phyloP scores from a whole-genome alignment of 2,888 invertebrate genomes.

The Holacanthella duospinosa region DNA sequence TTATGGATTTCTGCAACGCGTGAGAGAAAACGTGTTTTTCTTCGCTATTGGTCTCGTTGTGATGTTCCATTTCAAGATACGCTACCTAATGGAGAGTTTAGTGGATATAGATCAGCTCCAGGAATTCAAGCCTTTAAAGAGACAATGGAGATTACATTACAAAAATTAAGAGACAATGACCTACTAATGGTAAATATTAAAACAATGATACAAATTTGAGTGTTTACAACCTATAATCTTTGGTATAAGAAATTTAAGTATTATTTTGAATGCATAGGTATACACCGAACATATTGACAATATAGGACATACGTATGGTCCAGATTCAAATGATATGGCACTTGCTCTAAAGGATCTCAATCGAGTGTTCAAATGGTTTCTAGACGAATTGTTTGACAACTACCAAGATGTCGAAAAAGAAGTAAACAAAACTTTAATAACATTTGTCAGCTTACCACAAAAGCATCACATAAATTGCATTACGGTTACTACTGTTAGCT shows the following conservation, averaged over 20 bases:
- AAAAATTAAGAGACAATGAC: conserved; percentile 37
- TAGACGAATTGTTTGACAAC: conserved; percentile 28
- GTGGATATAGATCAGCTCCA: conserved; percentile 25
- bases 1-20: conserved; percentile 40
- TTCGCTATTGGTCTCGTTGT: conserved; percentile 37
- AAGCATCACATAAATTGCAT: neutral
- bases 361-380: conserved; percentile 36
- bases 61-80: conserved; percentile 38
- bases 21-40: conserved; percentile 35
- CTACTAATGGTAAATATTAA: conserved; percentile 38
- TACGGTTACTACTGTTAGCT: neutral
- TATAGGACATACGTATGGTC: conserved; percentile 40
- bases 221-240: neutral
- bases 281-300: conserved; percentile 39
- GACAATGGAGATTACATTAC: conserved; percentile 34
- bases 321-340: conserved; percentile 38
- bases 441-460: neutral
- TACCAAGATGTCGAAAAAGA: conserved; percentile 34
- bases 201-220: neutral
- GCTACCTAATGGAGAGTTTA: conserved; percentile 29
- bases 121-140: conserved; percentile 31
- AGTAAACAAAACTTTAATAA: conserved; percentile 25
- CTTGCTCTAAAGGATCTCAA: conserved; percentile 39
- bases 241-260: too few species aligned
- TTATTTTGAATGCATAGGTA: conserved; percentile 25